Conservation (phyloP, 2,888 invertebrate species). For the Sarcophaga caerulescens region DNA sequence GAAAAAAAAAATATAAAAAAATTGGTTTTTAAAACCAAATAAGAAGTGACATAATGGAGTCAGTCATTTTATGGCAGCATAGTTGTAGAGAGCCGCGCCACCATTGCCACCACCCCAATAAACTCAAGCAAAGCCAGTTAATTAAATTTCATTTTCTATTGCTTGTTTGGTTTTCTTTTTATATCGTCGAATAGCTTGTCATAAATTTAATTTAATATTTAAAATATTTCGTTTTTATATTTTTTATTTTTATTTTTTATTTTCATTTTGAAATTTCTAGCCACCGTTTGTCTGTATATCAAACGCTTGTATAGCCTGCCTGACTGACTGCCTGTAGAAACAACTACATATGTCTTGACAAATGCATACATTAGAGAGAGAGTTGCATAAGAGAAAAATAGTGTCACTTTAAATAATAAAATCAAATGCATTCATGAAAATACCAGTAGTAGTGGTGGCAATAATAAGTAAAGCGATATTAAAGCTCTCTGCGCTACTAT, state of each 20-base stretch:
- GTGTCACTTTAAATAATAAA: slow-evolving; percentile 63
- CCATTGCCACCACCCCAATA: too few relatives aligned
- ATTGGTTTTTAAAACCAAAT: too few relatives aligned
- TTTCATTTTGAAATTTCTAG: too few relatives aligned
- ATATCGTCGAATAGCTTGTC: slow-evolving; percentile 21
- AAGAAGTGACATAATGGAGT: too few relatives aligned
- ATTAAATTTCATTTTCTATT: slow-evolving; percentile 4
- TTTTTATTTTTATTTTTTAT: too few relatives aligned
- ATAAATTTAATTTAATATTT: slow-evolving; percentile 14
- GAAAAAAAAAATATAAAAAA: too few relatives aligned
- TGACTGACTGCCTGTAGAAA: too few relatives aligned
- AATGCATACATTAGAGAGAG: background rate
- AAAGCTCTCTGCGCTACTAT: background rate
- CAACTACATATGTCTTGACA: slow-evolving; percentile 1
- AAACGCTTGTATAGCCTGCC: too few relatives aligned
- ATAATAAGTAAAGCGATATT: background rate
- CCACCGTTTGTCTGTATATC: too few relatives aligned
- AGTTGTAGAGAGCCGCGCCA: too few relatives aligned
- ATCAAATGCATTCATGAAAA: slow-evolving; percentile 31
- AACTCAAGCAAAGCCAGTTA: background rate
- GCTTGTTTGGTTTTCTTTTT: background rate
- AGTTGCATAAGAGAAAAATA: slow-evolving; percentile 53
- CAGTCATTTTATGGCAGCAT: too few relatives aligned
- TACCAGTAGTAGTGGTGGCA: slow-evolving; percentile 17
- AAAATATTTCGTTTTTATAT: background rate